Evolutionary conservation across 2,113 vertebrate species (phyloP).

Genomic region (Platycercus adscitus): DNA sequence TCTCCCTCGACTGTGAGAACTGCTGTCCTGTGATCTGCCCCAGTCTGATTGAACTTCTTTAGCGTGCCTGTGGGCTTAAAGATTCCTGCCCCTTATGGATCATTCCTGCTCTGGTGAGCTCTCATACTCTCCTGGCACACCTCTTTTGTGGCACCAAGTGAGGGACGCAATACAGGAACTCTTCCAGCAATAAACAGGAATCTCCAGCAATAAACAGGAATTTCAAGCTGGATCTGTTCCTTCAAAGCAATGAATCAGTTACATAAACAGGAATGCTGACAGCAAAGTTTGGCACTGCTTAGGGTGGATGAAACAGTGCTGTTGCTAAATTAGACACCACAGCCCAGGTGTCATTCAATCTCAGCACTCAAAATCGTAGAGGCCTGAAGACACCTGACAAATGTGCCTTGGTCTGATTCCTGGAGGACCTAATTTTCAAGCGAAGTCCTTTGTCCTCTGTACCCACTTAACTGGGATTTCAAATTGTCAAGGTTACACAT

Average conservation of each 20-base stretch:
- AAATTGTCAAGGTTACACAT: not conserved
- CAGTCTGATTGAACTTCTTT: rapidly evolving
- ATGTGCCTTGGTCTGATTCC: rapidly evolving
- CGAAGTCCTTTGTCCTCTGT: not conserved
- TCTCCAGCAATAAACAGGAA: not conserved
- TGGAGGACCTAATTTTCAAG: not conserved
- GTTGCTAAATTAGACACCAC: not conserved
- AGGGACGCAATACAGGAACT: not conserved
- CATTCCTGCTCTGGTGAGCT: not conserved
- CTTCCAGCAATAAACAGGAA: not conserved
- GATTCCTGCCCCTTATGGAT: not conserved
- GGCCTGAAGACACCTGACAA: not conserved
- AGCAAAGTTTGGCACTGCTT: not conserved
- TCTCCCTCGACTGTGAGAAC: not conserved
- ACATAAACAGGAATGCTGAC: not conserved
- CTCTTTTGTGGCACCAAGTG: not conserved
- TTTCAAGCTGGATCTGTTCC: not conserved
- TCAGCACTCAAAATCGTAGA: not conserved
- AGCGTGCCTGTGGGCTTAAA: not conserved
- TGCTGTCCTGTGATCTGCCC: not conserved
- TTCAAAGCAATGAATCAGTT: not conserved
- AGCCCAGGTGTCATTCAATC: not conserved
- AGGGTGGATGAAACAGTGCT: not conserved
- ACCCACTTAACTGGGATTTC: not conserved
- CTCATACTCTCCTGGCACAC: not conserved